Evolutionary conservation across 2,113 vertebrate species (phyloP).

Genomic region (Rhineura floridana): DNA sequence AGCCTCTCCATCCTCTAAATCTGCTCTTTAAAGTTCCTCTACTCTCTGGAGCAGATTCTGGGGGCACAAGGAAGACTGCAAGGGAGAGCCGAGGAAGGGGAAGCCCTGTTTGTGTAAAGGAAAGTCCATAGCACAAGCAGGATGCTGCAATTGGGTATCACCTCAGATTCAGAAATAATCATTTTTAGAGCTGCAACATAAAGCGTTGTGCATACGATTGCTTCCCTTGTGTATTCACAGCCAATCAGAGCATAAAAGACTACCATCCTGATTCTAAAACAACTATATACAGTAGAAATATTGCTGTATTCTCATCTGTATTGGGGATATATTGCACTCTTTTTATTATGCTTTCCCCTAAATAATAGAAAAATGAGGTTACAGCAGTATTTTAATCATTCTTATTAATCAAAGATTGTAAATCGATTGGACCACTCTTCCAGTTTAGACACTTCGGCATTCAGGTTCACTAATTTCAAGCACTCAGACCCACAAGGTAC

Average conservation of each 20-base stretch:
- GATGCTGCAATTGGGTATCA: no score
- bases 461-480: not conserved
- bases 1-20: no score
- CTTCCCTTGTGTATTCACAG: not conserved
- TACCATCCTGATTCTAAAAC: not conserved
- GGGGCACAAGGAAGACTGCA: no score
- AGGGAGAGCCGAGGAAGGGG: no score
- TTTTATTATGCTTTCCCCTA: not conserved
- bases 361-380: not conserved
- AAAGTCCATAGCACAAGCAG: no score
- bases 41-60: no score
- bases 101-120: no score
- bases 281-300: not conserved
- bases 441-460: not conserved
- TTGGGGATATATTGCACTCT: not conserved
- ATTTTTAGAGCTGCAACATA: not conserved
- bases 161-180: not conserved
- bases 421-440: not conserved
- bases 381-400: not conserved
- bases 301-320: not conserved
- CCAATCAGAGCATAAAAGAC: not conserved
- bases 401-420: not conserved
- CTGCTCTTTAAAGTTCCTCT: no score
- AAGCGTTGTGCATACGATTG: no score
- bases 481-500: no score